Evolutionary conservation across 1,140 invertebrate species (phyloP).

Genomic region (Drosophila teissieri): DNA sequence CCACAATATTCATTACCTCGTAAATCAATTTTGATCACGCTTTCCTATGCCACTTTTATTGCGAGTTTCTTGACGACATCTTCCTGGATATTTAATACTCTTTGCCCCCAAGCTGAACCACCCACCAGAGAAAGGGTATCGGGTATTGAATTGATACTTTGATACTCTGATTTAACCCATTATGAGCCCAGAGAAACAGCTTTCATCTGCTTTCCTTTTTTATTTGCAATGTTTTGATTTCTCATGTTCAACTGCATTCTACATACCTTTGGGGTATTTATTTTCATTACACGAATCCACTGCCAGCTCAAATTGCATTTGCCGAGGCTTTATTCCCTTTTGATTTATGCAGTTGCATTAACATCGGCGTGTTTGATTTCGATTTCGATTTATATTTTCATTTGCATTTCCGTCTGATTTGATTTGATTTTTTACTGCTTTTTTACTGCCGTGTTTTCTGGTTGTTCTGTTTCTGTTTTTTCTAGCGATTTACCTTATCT

Average conservation of each 20-base stretch:
- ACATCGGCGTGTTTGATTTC: slow-evolving; percentile 52
- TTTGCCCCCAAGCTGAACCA: neutral
- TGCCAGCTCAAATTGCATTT: slow-evolving; percentile 26
- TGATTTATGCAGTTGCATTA: slow-evolving; percentile 33
- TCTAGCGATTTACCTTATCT: slow-evolving; percentile 55
- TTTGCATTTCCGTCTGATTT: slow-evolving; percentile 52
- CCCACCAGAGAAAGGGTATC: neutral
- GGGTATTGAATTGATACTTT: too few relatives aligned
- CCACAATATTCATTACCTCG: too few relatives aligned
- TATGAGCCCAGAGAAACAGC: slow-evolving; percentile 5
- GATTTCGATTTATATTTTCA: slow-evolving; percentile 48
- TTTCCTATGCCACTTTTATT: too few relatives aligned
- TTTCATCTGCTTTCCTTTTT: slow-evolving; percentile 37
- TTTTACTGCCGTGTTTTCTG: slow-evolving; percentile 26
- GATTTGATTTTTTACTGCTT: slow-evolving; percentile 18
- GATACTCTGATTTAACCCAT: neutral
- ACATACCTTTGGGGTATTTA: slow-evolving; percentile 41
- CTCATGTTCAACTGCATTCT: slow-evolving; percentile 29
- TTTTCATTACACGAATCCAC: slow-evolving; percentile 43
- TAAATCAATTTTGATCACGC: too few relatives aligned
- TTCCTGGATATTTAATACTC: too few relatives aligned
- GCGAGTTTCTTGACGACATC: too few relatives aligned
- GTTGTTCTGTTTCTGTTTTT: slow-evolving; percentile 3
- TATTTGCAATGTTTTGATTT: slow-evolving; percentile 59
- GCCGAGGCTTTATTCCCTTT: slow-evolving; percentile 13